Conservation (phyloP, 2,797 vertebrate genomes). For the Botia kubotai region DNA sequence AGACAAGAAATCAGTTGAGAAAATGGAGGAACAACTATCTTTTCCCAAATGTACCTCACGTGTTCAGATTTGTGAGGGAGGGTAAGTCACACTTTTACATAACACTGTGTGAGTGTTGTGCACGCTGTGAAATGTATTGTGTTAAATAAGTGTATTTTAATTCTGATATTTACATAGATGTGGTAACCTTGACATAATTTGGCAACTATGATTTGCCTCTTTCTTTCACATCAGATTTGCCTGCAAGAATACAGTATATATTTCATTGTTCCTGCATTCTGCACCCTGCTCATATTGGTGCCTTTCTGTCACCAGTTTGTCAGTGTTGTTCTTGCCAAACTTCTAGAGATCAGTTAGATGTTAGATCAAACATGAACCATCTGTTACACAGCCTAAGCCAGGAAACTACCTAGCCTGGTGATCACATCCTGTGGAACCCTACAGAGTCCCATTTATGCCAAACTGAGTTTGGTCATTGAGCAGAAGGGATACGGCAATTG, state of each 20-base stretch:
- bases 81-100: constrained; percentile 77
- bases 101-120: neutral
- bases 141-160: neutral
- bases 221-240: neutral
- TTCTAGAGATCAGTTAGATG: constrained; percentile 65
- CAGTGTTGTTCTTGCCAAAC: constrained; percentile 68
- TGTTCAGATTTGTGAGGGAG: constrained; percentile 86
- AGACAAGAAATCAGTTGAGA: constrained; percentile 66
- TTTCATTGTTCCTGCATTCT: constrained; percentile 37
- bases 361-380: constrained; percentile 73
- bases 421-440: constrained; percentile 66
- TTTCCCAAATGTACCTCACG: constrained; percentile 79
- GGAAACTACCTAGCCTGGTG: constrained; percentile 70
- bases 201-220: neutral
- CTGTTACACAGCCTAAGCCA: constrained; percentile 71
- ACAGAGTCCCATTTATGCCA: constrained; percentile 70
- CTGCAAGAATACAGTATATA: neutral
- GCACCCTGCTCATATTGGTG: constrained; percentile 31
- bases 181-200: neutral
- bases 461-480: constrained; percentile 64
- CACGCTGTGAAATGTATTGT: neutral
- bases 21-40: constrained; percentile 74
- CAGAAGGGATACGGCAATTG: constrained; percentile 31
- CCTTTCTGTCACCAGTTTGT: constrained; percentile 61
- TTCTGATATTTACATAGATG: neutral